These are phyloP conservation scores for Sandelia bainsii DNA, from an alignment of 2,797 vertebrate species.

Conservation along the genomic window DNA sequence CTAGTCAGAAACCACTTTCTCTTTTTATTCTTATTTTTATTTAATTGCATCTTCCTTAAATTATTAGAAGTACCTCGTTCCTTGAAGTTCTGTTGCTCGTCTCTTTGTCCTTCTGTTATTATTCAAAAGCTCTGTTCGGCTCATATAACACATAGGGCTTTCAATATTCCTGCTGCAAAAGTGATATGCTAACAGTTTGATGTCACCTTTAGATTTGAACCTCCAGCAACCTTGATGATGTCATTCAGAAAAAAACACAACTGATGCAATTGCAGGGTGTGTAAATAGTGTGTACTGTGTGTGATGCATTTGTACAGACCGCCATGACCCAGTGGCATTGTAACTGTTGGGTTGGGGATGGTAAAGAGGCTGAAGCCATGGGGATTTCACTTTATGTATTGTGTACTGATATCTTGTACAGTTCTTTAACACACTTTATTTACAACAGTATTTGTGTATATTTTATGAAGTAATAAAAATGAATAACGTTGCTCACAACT, in stretches of 20 bases:
- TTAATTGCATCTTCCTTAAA: slow-evolving; percentile 40
- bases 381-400: slow-evolving; percentile 82
- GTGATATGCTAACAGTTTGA: slow-evolving; percentile 48
- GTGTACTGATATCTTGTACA: slow-evolving; percentile 89
- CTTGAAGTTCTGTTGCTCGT: neutral
- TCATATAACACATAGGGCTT: slow-evolving; percentile 47
- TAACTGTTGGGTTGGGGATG: slow-evolving; percentile 59
- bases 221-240: slow-evolving; percentile 66
- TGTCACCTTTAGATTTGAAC: slow-evolving; percentile 61
- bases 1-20: slow-evolving; percentile 27
- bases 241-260: slow-evolving; percentile 62
- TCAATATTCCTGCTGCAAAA: slow-evolving; percentile 55
- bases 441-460: slow-evolving; percentile 91
- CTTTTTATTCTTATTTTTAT: slow-evolving; percentile 8
- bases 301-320: slow-evolving; percentile 73
- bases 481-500: slow-evolving; percentile 71
- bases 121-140: slow-evolving; percentile 11
- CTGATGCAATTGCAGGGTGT: slow-evolving; percentile 71
- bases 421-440: slow-evolving; percentile 90
- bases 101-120: slow-evolving; percentile 1
- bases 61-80: slow-evolving; percentile 33
- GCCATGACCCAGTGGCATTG: slow-evolving; percentile 81
- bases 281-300: slow-evolving; percentile 69
- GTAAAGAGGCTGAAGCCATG: slow-evolving; percentile 45
- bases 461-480: slow-evolving; percentile 90